Conservation (phyloP, 2,797 vertebrate species). For the Bryconaethiops microstoma region DNA sequence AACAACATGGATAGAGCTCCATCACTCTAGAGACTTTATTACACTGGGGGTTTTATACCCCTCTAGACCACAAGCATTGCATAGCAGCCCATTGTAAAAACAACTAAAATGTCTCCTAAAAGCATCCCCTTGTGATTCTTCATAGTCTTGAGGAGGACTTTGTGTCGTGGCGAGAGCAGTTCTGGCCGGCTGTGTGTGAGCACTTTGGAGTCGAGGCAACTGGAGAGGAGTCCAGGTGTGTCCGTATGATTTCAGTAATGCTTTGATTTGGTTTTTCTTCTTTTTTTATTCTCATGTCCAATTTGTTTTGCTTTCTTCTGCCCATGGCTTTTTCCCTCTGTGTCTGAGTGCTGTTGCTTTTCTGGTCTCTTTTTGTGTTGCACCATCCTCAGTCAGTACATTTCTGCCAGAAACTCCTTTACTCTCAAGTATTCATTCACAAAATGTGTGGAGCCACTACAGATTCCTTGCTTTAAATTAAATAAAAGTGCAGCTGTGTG, state of each 20-base stretch:
- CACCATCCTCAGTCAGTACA: too few species aligned
- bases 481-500: background rate
- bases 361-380: too few species aligned
- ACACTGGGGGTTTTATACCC: too few species aligned
- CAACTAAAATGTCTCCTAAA: background rate
- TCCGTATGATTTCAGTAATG: background rate
- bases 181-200: constrained; percentile 97
- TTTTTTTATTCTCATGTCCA: background rate
- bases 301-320: background rate
- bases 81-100: too few species aligned
- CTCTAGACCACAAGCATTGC: too few species aligned
- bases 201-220: constrained; percentile 96
- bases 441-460: background rate
- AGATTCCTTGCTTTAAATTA: background rate
- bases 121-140: background rate
- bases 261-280: too few species aligned
- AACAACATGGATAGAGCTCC: too few species aligned
- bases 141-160: constrained; percentile 95
- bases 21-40: too few species aligned
- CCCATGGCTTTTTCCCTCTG: background rate
- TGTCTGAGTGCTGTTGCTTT: too few species aligned
- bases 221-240: constrained; percentile 93
- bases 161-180: constrained; percentile 96
- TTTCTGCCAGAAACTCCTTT: background rate
- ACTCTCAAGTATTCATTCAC: background rate